Base-by-base conservation (phyloP, 2,888 invertebrate species). In the Yponomeuta plumbellus region DNA sequence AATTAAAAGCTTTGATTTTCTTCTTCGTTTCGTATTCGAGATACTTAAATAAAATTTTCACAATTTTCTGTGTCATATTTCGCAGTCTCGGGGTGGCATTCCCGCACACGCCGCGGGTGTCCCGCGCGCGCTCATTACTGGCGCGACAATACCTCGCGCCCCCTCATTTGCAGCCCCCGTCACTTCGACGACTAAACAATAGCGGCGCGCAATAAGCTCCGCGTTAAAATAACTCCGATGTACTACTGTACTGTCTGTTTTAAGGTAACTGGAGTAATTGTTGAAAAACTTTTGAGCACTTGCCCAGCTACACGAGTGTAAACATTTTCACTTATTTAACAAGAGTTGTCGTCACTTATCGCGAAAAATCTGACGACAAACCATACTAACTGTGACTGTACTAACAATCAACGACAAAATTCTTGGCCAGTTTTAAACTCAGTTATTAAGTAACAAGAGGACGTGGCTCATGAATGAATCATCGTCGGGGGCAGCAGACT, bases 391-490 rank as follows among this genome's bases (percentile, higher is more conserved):
- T 34, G 8, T 10, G 34, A 34, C 34, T 34, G 44, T 52, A 52
- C 44, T 13, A 52, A 52, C 17, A 52, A 17, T 52, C 17, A 52
- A 17, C 17, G 17, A 8, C 17, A 52, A 52, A 52, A 17, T 52
- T 17, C 13, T 13, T 17, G 1, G 11, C 59, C 22, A 23, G 23
- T 59, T 21, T 59, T 13, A 11, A 22, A 34, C 34, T 8, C 34
- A 1, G 22, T 59, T 23, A 59, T 59, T 23, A 11, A 21, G 59
- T 21, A 59, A 79, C 76, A 78, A 78, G 79, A 77, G 85, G 85
- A 88, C 17, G 87, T 86, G 85, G 86, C 88, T 89, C 88, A 89
- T 88, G 89, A 89, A 89, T 90, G 89, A 89, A 88, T 89, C 88
- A 89, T 88, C 78, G 82, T 79, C 81, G 80, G 80, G 83, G 81